Base-by-base conservation (phyloP, 1,140 invertebrate species). In the Heliothis subflexa region DNA sequence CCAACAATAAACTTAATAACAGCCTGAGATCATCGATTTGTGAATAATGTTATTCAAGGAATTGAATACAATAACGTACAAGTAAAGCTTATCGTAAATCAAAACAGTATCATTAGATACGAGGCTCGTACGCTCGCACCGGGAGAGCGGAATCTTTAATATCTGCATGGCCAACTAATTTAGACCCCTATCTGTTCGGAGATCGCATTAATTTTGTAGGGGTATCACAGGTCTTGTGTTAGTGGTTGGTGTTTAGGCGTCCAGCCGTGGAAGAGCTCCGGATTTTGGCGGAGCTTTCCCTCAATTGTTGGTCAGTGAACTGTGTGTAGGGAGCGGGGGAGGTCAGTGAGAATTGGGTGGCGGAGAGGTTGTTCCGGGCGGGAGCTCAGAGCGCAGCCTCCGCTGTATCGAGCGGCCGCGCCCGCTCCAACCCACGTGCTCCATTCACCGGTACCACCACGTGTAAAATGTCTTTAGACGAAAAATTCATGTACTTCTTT, bases 341-440 rank as follows among this genome's bases (percentile, higher is more conserved):
- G 88, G 75, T 88, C 91, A 74, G 68, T 16, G 21, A 79, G 83
- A 18, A 73, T 16, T 83, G 83, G 79, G 54, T 76, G 83, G 79
- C 75, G 33, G 62, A 72, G 75, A 80, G 77, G 66, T 66, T 76
- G 83, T 86, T 89, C 89, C 90, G 88, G 89, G 88, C 88, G 80
- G 73, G 84, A 82, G 88, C 86, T 85, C 88, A 90, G 76, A 83
- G 91, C 89, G 89, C 92, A 94, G 91, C 92, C 91, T 93, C 92
- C 92, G 89, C 86, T 57, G 79, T 93, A 94, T 93, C 88, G 92
- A 93, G 85, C 90, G 91, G 83, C 89, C 90, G 87, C 88, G 86
- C 88, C 89, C 90, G 85, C 80, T 68, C 71, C 78, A 50, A 70
- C 16, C 90, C 91, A 91, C 89, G 89, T 92, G 89, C 84, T 93